Base-by-base conservation (phyloP, 2,113 vertebrate genomes). In the Odobenus rosmarus region DNA sequence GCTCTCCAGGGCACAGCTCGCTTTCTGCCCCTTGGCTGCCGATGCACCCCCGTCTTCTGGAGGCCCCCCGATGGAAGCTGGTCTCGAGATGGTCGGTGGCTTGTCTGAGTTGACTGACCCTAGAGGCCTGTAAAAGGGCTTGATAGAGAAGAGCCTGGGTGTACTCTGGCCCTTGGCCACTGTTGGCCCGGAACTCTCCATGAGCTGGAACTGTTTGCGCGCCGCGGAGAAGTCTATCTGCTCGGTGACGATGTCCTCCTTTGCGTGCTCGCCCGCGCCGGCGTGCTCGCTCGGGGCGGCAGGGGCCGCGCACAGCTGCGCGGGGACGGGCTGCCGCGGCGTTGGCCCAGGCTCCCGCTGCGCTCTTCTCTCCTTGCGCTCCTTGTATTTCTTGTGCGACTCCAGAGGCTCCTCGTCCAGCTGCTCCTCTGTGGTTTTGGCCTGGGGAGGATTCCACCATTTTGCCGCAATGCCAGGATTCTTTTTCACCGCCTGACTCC, bases 361-460 rank as follows among this genome's bases (percentile, higher is more conserved):
- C 4, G 99, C 99, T 98, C 98, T 98, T 72, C 89, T 99, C 98
- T 99, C 99, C 96, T 99, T 99, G 69, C 99, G 99, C 96, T 99
- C 99, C 97, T 99, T 99, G 98, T 99, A 99, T 98, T 98, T 99
- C 93, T 98, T 99, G 95, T 99, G 99, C 0, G 99, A 99, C 96
- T 99, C 99, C 21, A 99, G 98, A 90, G 99, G 98, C 4, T 99
- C 99, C 93, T 99, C 98, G 5, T 99, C 99, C 89, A 99, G 98
- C 93, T 99, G 99, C n/a, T 99, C 99, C 95, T 99, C 99, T 33
- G 99, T 61, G 31, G 97, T 97, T 95, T 99, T 99, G 97, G 99
- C 99, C 24, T 99, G 99, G 13, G 99, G 99, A 72, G 99, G 99
- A 69, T 99, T 99, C 99, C 99, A 99, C 99, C 99, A 99, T 90